Conservation (phyloP, 2,113 vertebrate species). For the Passer montanus region DNA sequence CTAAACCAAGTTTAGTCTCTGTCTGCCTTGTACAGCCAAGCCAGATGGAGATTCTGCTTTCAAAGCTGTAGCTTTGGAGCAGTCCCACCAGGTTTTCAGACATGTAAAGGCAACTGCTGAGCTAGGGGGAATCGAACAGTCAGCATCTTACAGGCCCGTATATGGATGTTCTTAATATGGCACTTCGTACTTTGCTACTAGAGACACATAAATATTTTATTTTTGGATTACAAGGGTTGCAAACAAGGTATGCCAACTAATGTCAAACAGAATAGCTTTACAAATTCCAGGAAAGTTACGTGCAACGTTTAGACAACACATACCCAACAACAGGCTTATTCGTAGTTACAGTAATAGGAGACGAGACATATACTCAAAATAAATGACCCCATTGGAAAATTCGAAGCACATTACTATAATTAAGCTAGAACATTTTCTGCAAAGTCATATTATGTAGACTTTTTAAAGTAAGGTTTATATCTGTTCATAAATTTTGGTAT, state of each 20-base stretch:
- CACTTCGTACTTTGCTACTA: conserved; percentile 49
- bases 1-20: neutral
- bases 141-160: conserved; percentile 33
- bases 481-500: neutral
- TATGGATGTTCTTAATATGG: conserved; percentile 61
- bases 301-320: conserved; percentile 58
- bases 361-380: conserved; percentile 61
- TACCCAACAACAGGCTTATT: conserved; percentile 60
- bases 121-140: neutral
- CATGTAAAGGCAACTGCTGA: neutral
- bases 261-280: conserved; percentile 67
- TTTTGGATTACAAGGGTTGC: conserved; percentile 63
- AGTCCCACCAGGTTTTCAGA: neutral
- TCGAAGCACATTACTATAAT: conserved; percentile 58
- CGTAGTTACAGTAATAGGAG: conserved; percentile 60
- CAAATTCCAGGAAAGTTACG: conserved; percentile 67
- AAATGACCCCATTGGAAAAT: conserved; percentile 66
- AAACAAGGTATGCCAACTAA: conserved; percentile 67
- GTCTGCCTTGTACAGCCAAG: neutral
- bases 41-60: neutral
- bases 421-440: conserved; percentile 63
- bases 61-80: neutral
- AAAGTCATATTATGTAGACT: conserved; percentile 24
- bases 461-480: conserved; percentile 9
- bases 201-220: conserved; percentile 71